Evolutionary conservation across 2,888 invertebrate species (phyloP).

Genomic region (Mesochorus sp.): DNA sequence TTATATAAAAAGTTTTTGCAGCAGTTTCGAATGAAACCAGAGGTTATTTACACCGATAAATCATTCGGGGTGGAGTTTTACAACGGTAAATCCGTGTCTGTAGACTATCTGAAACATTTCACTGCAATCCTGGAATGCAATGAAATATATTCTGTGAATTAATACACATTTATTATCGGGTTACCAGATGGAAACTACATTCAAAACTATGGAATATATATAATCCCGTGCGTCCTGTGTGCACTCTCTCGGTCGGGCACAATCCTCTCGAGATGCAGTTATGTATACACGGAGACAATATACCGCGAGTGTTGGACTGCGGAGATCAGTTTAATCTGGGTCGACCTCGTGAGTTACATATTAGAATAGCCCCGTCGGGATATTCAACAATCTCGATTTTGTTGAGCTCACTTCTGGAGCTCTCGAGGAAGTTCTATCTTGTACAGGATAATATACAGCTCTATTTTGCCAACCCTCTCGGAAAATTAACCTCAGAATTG

Average conservation of each 20-base stretch:
- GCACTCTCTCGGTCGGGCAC: conserved; percentile 35
- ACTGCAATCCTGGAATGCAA: background rate
- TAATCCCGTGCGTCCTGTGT: conserved; percentile 57
- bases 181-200: conserved; percentile 18
- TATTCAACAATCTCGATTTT: background rate
- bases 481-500: no score
- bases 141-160: background rate
- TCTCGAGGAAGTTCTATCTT: no score
- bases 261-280: conserved; percentile 52
- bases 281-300: conserved; percentile 56
- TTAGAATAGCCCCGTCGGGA: background rate
- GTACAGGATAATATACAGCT: no score
- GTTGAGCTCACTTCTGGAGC: background rate
- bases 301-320: conserved; percentile 14
- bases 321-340: conserved; percentile 49
- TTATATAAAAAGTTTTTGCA: background rate
- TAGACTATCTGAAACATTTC: background rate
- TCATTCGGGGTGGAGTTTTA: background rate
- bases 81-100: background rate
- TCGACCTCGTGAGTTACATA: conserved; percentile 39
- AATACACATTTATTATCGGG: conserved; percentile 4
- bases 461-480: no score
- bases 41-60: background rate
- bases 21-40: background rate
- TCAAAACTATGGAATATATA: conserved; percentile 31